phyloP scores from a whole-genome alignment of 1,140 invertebrate species.

The Atta texana region DNA sequence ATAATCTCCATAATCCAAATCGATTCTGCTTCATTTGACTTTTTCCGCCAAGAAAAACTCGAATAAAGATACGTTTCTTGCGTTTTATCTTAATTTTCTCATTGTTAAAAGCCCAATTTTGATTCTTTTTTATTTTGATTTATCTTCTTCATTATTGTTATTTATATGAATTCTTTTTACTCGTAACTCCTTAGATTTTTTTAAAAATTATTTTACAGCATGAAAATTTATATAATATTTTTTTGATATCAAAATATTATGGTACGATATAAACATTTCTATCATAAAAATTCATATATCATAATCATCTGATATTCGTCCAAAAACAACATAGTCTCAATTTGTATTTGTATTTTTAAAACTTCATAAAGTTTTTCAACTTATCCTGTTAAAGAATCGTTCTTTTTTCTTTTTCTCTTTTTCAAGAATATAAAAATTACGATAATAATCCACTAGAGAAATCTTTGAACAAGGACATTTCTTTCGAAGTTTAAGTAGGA shows the following conservation, averaged over 20 bases:
- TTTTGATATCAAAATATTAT: neutral
- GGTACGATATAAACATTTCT: neutral
- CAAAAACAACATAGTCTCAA: neutral
- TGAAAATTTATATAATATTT: neutral
- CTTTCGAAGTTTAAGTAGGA: slow-evolving; percentile 34
- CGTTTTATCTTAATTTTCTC: neutral
- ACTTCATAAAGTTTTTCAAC: neutral
- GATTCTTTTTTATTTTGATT: neutral
- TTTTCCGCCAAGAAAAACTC: neutral
- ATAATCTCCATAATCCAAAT: slow-evolving; percentile 31
- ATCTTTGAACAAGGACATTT: slow-evolving; percentile 24
- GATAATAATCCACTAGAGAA: slow-evolving; percentile 34
- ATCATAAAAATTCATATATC: neutral
- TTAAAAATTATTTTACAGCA: neutral
- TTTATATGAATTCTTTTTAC: slow-evolving; percentile 6
- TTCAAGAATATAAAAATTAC: slow-evolving; percentile 8
- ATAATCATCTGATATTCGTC: slow-evolving; percentile 14
- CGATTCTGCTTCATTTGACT: neutral
- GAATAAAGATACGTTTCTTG: neutral
- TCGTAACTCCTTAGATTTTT: neutral
- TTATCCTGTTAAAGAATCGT: neutral
- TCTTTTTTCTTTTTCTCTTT: neutral
- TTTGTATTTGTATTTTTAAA: neutral
- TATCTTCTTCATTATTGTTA: neutral
- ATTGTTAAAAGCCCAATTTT: neutral